Evolutionary conservation across 2,113 vertebrate species (phyloP).

Genomic region (Tragelaphus scriptus): DNA sequence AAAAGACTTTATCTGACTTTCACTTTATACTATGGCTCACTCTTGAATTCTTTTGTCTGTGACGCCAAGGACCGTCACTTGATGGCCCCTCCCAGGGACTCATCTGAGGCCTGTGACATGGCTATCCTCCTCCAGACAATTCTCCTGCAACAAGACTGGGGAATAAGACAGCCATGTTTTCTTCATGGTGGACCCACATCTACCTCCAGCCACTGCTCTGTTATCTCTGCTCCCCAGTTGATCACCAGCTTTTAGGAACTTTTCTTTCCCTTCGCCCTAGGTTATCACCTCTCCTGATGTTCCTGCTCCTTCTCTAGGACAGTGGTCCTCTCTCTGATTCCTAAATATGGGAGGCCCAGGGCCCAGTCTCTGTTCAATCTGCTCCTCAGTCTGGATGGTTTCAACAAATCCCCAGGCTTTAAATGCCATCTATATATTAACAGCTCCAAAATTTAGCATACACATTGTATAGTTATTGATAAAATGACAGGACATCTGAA

Average conservation of each 20-base stretch:
- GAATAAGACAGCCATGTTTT: background rate
- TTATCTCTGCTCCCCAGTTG: background rate
- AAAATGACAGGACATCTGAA: background rate
- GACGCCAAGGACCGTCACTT: background rate
- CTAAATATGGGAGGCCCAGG: background rate
- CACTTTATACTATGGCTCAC: background rate
- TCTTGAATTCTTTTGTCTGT: background rate
- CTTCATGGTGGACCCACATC: background rate
- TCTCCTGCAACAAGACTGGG: background rate
- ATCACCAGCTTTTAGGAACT: background rate
- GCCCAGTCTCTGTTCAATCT: background rate
- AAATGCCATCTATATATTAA: background rate
- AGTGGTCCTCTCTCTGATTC: background rate
- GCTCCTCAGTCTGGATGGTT: background rate
- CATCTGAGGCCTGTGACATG: background rate
- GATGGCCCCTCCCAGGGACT: background rate
- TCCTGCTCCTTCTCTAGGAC: background rate
- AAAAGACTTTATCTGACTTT: background rate
- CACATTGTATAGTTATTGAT: background rate
- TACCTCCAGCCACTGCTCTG: background rate
- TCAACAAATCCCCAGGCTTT: background rate
- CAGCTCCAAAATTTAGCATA: background rate
- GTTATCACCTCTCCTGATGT: background rate
- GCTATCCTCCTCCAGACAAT: background rate
- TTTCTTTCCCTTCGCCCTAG: background rate